These are phyloP conservation scores for Enteromius unitaeniatus DNA, from an alignment of 2,797 vertebrate species.

Conservation along the genomic window DNA sequence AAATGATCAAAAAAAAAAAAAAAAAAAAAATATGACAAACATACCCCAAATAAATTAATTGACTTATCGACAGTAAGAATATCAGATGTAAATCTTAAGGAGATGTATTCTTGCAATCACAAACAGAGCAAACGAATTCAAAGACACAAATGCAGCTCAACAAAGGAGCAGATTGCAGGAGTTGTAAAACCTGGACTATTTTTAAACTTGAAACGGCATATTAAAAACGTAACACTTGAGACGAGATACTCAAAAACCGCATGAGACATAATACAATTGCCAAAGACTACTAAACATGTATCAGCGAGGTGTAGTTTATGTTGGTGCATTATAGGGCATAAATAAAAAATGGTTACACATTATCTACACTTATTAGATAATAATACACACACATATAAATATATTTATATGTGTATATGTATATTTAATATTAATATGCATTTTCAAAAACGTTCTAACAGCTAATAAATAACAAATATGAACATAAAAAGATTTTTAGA, in stretches of 20 bases:
- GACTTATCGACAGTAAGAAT: neutral
- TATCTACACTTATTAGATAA: too few relatives aligned
- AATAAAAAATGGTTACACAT: neutral
- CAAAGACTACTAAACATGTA: too few relatives aligned
- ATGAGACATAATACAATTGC: neutral
- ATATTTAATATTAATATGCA: too few relatives aligned
- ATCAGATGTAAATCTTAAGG: neutral
- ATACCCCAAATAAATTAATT: too few relatives aligned
- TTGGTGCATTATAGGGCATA: neutral
- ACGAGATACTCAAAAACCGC: neutral
- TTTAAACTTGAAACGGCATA: neutral
- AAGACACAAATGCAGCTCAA: neutral
- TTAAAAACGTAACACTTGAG: neutral
- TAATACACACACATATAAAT: too few relatives aligned
- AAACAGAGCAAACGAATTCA: neutral
- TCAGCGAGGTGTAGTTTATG: neutral
- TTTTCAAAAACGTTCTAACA: too few relatives aligned
- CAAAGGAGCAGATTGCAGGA: neutral
- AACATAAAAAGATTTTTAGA: too few relatives aligned
- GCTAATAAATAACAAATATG: too few relatives aligned
- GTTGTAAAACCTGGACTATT: neutral
- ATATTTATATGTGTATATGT: too few relatives aligned
- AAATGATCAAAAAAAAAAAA: neutral
- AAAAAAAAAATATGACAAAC: neutral
- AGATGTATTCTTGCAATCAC: too few relatives aligned